Evolutionary conservation across 2,888 invertebrate genomes (phyloP).

Genomic region (Proisotoma minuta): DNA sequence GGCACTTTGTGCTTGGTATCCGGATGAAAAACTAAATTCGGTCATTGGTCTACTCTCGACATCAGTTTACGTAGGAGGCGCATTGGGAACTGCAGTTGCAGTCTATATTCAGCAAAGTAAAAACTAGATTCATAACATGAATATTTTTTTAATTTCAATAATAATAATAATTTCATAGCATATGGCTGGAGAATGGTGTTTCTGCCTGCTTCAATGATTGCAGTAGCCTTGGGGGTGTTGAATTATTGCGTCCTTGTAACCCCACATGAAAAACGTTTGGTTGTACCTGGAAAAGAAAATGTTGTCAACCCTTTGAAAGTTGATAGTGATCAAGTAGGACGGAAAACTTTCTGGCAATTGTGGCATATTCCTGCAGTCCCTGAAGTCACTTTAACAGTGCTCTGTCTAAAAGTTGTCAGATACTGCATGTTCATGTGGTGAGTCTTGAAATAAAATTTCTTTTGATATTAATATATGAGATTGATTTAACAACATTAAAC

Average conservation of each 20-base stretch:
- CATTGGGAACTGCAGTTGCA: conserved; percentile 52
- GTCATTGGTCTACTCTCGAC: conserved; percentile 54
- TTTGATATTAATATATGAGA: neutral
- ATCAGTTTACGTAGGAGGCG: conserved; percentile 54
- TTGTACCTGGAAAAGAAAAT: conserved; percentile 41
- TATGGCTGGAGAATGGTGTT: conserved; percentile 53
- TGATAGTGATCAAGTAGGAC: conserved; percentile 19
- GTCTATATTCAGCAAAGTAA: conserved; percentile 50
- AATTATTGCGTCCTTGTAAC: conserved; percentile 39
- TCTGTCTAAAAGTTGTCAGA: conserved; percentile 54
- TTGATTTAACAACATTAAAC: neutral
- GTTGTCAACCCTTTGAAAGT: conserved; percentile 21
- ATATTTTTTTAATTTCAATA: neutral
- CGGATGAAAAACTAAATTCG: conserved; percentile 51
- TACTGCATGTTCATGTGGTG: conserved; percentile 55
- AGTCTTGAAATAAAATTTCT: neutral
- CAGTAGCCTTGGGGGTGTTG: conserved; percentile 49
- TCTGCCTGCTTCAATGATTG: conserved; percentile 50
- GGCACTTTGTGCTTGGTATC: conserved; percentile 52
- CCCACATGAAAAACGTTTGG: conserved; percentile 40
- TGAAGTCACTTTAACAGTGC: conserved; percentile 52
- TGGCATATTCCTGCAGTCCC: conserved; percentile 51
- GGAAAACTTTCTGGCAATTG: conserved; percentile 47
- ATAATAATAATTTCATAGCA: conserved; percentile 17
- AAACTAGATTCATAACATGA: neutral